These are phyloP conservation scores for Falco concolor DNA, from an alignment of 2,797 vertebrate species.

Conservation along the genomic window DNA sequence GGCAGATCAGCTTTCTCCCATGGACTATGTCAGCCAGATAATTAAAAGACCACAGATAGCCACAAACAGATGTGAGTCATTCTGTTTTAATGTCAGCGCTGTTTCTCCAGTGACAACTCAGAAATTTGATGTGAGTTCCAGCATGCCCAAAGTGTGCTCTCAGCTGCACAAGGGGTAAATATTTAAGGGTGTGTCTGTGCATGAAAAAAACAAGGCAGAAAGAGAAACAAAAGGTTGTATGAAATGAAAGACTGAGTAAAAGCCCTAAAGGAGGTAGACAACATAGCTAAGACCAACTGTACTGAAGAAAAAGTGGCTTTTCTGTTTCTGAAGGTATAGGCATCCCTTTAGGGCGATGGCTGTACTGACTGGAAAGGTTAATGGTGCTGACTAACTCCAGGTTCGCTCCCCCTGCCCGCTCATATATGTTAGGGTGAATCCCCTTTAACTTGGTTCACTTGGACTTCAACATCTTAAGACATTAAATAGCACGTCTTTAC, in stretches of 20 bases:
- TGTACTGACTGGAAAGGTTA: neutral
- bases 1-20: neutral
- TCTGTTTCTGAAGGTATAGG: neutral
- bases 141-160: neutral
- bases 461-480: neutral
- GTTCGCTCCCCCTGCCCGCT: neutral
- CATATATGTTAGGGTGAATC: neutral
- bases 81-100: neutral
- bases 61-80: constrained; percentile 18
- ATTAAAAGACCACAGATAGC: constrained; percentile 29
- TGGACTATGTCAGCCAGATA: neutral
- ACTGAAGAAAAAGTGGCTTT: neutral
- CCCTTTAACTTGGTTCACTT: neutral
- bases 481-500: rapidly evolving
- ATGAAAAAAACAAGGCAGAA: neutral
- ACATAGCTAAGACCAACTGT: neutral
- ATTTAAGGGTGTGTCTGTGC: neutral
- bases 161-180: neutral
- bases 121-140: neutral
- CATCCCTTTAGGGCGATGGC: neutral
- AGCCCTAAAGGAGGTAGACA: neutral
- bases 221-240: neutral
- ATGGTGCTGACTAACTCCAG: neutral
- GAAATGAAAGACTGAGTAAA: neutral
- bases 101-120: neutral